These are phyloP conservation scores for Siderastrea radians DNA, from an alignment of 92 coral and sea anemone species.

Conservation along the genomic window DNA sequence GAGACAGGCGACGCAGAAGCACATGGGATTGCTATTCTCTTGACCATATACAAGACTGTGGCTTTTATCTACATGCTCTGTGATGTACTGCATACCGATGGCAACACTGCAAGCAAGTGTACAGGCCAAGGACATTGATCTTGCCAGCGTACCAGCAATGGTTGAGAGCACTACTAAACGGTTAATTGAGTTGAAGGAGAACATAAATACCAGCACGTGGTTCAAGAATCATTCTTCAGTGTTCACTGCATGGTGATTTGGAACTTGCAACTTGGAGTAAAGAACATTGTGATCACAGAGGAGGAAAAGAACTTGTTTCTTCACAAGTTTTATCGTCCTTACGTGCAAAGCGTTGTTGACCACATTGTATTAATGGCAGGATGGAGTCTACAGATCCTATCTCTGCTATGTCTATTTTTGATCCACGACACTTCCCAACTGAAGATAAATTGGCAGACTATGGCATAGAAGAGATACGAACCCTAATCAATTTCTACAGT, in stretches of 20 bases:
- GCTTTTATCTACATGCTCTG: conserved; percentile 14
- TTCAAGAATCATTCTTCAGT: no score
- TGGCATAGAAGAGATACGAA: conserved; percentile 11
- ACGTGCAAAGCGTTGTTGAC: no score
- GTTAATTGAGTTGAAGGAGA: conserved; percentile 5
- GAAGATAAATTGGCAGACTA: conserved; percentile 20
- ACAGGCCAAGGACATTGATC: neutral
- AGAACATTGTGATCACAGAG: no score
- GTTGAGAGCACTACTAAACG: conserved; percentile 10
- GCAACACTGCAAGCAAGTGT: neutral
- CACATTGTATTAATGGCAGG: no score
- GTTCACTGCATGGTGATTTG: no score
- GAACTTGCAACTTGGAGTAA: no score
- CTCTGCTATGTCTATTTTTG: conserved; percentile 19
- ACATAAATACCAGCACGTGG: no score
- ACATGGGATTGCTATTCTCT: conserved; percentile 10
- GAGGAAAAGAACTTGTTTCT: no score
- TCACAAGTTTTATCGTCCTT: no score
- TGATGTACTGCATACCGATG: neutral
- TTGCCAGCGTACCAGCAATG: conserved; percentile 1
- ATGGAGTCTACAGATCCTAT: no score
- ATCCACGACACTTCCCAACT: conserved; percentile 27
- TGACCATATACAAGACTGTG: conserved; percentile 4
- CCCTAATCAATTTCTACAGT: neutral
- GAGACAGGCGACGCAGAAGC: conserved; percentile 17